Percentiles rank a stretch among this genome's conserved stretches.
Evolutionary conservation across 1,140 invertebrate genomes (phyloP).

Genomic region (Colletes gigas): DNA sequence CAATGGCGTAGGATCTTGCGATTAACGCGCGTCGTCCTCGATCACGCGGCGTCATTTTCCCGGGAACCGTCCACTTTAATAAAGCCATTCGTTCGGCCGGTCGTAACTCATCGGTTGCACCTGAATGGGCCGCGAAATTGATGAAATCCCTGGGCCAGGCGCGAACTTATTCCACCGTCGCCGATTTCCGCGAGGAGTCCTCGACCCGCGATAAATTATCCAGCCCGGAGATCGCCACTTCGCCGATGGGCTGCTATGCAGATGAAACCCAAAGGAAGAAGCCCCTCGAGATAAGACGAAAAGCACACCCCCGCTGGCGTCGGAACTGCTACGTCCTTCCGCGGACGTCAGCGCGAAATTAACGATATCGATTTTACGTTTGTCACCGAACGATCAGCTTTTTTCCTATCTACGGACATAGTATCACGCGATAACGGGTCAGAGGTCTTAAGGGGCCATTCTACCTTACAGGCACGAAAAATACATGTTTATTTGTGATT

Average conservation of each 20-base stretch:
- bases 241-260: constrained; percentile 16
- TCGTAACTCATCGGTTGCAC: constrained; percentile 52
- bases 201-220: constrained; percentile 59
- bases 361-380: constrained; percentile 14
- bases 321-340: not conserved
- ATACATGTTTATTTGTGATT: too few species aligned
- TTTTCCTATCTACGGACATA: not conserved
- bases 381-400: not conserved
- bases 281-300: constrained; percentile 20
- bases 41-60: constrained; percentile 14
- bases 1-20: not conserved
- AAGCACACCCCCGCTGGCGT: not conserved
- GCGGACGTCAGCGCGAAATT: not conserved
- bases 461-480: too few species aligned
- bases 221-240: constrained; percentile 32
- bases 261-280: constrained; percentile 25
- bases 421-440: not conserved
- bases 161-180: constrained; percentile 34
- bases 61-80: constrained; percentile 29
- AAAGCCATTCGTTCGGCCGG: constrained; percentile 43
- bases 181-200: constrained; percentile 57
- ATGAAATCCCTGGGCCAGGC: constrained; percentile 49
- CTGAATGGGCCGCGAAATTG: constrained; percentile 54
- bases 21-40: constrained; percentile 35
- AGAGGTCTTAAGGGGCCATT: too few species aligned